These are phyloP conservation scores for Marcusenius ussheri DNA, from an alignment of 2,113 vertebrate genomes.

Conservation along the genomic window DNA sequence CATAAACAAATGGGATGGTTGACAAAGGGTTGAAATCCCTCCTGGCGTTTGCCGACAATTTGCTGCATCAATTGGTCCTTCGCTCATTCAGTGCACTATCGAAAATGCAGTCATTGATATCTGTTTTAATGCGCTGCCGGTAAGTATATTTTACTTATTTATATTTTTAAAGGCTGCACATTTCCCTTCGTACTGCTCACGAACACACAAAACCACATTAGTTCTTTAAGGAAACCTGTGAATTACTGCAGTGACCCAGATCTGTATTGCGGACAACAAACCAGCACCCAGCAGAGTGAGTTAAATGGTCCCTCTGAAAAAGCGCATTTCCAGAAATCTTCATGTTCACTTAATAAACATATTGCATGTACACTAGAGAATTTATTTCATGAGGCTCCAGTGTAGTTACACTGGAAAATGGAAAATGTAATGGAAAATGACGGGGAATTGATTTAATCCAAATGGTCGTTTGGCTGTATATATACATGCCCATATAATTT, in stretches of 20 bases:
- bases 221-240: not conserved
- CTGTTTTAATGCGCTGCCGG: not conserved
- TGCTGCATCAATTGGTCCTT: slow-evolving; percentile 19
- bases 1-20: not conserved
- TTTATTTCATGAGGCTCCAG: not conserved
- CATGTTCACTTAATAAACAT: not conserved
- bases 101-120: not conserved
- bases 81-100: not conserved
- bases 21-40: slow-evolving; percentile 12
- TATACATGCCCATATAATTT: not conserved
- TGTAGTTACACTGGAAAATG: too few species aligned
- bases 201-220: not conserved
- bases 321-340: not conserved
- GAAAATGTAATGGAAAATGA: not conserved
- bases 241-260: slow-evolving; percentile 11
- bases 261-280: slow-evolving; percentile 3
- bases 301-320: not conserved
- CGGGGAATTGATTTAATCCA: not conserved
- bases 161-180: not conserved
- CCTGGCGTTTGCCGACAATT: slow-evolving; percentile 15
- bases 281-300: not conserved
- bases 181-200: not conserved
- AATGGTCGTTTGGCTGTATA: not conserved
- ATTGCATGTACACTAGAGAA: not conserved
- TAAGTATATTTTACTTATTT: not conserved